Evolutionary conservation across 2,888 invertebrate species (phyloP), one percentile per base, ranked within the genome.

Genomic region (Exocentrus adspersus): DNA sequence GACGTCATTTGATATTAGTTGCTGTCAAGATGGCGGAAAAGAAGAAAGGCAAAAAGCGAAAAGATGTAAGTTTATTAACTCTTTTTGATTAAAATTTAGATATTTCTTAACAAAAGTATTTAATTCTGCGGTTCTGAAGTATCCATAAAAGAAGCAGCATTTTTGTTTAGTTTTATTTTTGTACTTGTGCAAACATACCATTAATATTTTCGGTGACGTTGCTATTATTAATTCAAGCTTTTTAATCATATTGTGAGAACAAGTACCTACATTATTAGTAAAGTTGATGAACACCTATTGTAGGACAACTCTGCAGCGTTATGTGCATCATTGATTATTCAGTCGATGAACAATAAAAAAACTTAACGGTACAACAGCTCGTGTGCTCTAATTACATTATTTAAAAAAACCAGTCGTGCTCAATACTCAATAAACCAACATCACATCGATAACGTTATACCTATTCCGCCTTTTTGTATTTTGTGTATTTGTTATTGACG

Each of bases 31-130:
- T 88, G 87, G 87, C 87, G 80, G 88, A 88, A 75, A 88, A 87
- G 81, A 86, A 86, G 80, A 88, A 87, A 84, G 86, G 85, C 74
- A 86, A 86, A 82, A 88, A 87, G 76, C 87, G 87, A 74, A 88
- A 87, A 83, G 87, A 88, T 81, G 89, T 88, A 83, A 85, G 83
- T 79, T 71, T 63, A 60, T 64, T 56, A 21, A 21, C 32, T 48
- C 46, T 48, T 28, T 10, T 14, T 16, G 28, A 28, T 24, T 28
- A 14, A 2, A 9, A 2, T 28, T 7, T 14, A 12, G 14, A 30
- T 48, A 10, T 7, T 24, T 48, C 1, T 48, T 48, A 16, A 5
- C n/a, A n/a, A n/a, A n/a, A 4, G 28, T 28, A 7, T 16, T 37
- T 37, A 1, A n/a, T 37, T 14, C 5, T n/a, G 3, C n/a, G 3